Base-by-base conservation (phyloP, 1,140 invertebrate genomes). In the Temnothorax nylanderi region DNA sequence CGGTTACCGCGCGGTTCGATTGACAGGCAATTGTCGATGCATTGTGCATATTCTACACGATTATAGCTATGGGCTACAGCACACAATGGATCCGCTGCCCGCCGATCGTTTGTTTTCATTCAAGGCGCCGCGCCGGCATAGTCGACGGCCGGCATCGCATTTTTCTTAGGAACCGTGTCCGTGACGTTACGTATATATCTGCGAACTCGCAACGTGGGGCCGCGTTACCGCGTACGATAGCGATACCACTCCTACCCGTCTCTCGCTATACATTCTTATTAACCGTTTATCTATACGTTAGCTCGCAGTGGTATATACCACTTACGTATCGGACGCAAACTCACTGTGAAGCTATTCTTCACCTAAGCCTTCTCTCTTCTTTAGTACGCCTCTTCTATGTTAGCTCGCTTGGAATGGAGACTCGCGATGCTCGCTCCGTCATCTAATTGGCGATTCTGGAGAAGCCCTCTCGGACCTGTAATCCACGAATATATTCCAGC, bases 1-100 rank as follows among this genome's bases (percentile, higher is more conserved):
- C 26, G 37, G 44, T 67, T 67, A 41, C 32, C 41, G 13, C 41
- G 16, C 37, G 32, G 26, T 47, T 26, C 80, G 67, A 82, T 82
- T 74, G 80, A 74, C 80, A 82, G 78, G 65, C 37, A 82, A 82
- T 74, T 74, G 80, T 44, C 54, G 67, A 21, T 16, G 80, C 41
- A 74, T 82, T 74, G 80, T 82, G 51, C 21, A 37, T 26, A 34
- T 47, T 21, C 32, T 37, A 26, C 77, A 71, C n/a, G 80, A 74
- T 82, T 72, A 81, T 10, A 44, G 62, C 77, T n/a, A 37, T 34
- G 47, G 21, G 77, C 32, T 41, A 6, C 32, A 16, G 8, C 47
- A 41, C 77, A 54, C 77, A 54, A 69, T 67, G 32, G 60, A 80
- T 80, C 13, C 11, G 32, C 65, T 49, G 41, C 65, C 41, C n/a